A percentile compares a stretch with the other conserved stretches of the same genome.
These are phyloP conservation scores for Zeugodacus cucurbitae DNA, from an alignment of 1,140 invertebrate species.

Conservation along the genomic window DNA sequence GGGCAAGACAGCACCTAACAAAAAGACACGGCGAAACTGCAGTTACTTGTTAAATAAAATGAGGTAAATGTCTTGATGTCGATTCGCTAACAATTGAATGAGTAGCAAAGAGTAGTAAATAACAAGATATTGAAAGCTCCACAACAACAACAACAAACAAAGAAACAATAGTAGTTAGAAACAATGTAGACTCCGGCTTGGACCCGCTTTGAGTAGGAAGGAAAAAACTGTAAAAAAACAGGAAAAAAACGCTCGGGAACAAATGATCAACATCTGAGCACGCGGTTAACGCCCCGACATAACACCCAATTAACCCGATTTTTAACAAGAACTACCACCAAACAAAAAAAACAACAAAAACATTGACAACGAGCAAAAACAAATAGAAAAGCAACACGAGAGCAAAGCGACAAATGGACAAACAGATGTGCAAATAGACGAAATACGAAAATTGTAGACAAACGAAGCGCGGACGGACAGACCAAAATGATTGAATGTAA, in stretches of 20 bases:
- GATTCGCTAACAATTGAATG: constrained; percentile 34
- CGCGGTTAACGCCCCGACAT: constrained; percentile 53
- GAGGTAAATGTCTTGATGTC: constrained; percentile 28
- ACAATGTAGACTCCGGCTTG: neutral
- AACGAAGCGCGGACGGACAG: neutral
- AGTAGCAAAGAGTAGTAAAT: constrained; percentile 34
- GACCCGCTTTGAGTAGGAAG: neutral
- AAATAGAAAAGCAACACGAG: neutral
- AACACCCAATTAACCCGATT: constrained; percentile 62
- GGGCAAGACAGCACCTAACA: neutral
- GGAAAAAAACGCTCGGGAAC: neutral
- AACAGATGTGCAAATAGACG: constrained; percentile 18
- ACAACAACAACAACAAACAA: neutral
- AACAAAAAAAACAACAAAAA: constrained; percentile 46
- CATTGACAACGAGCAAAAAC: constrained; percentile 42
- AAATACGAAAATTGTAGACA: neutral
- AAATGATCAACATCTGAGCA: constrained; percentile 40
- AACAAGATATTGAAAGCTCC: constrained; percentile 19
- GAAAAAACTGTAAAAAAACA: neutral
- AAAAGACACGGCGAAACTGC: neutral
- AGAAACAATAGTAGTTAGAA: neutral
- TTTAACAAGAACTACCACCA: constrained; percentile 36
- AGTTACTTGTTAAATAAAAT: neutral
- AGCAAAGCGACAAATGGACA: constrained; percentile 36
- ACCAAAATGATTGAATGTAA: constrained; percentile 43